Base-by-base conservation (phyloP, 2,113 vertebrate species). In the Rhea pennata region DNA sequence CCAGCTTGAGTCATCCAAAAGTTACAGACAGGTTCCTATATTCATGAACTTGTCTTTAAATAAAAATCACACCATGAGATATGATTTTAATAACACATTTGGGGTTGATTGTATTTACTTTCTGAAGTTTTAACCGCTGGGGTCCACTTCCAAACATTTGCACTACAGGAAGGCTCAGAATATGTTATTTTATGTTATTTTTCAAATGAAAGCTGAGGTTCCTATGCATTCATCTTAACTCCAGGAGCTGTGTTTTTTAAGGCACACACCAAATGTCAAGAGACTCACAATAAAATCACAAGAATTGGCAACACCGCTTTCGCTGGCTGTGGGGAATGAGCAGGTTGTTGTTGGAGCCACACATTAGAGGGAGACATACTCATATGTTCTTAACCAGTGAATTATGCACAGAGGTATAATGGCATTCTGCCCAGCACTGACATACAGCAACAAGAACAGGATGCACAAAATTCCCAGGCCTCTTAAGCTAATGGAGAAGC, bases 381-480 rank as follows among this genome's bases (percentile, higher is more conserved):
- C 42, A 3, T 81, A 70, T 93, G 76, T 85, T 95, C 95, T 80
- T 92, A 92, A 89, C 81, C 89, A 92, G 91, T 85, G 92, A 97
- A 91, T 92, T 92, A 95, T 90, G 81, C 91, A 87, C 94, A 9
- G 73, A 95, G 84, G 92, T 96, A 93, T 21, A 85, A 80, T 94
- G 96, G 96, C 96, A 94, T 87, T n/a, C 50, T 48, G 93, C 96
- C 96, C 96, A 93, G 90, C 86, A 88, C 92, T 90, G 95, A 96
- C 95, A 93, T 73, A 91, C 62, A 91, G 95, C 96, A 94, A 95
- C 84, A 83, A 96, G 96, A 97, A 96, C 95, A 96, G 96, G 94
- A 96, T 95, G 92, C 95, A 91, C 95, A 93, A 93, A 96, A 95
- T 96, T 97, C 92, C 94, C 96, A 96, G 91, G 92, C 95, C 92